Evolutionary conservation across 2,888 invertebrate genomes (phyloP).

Genomic region (Phalangium opilio): DNA sequence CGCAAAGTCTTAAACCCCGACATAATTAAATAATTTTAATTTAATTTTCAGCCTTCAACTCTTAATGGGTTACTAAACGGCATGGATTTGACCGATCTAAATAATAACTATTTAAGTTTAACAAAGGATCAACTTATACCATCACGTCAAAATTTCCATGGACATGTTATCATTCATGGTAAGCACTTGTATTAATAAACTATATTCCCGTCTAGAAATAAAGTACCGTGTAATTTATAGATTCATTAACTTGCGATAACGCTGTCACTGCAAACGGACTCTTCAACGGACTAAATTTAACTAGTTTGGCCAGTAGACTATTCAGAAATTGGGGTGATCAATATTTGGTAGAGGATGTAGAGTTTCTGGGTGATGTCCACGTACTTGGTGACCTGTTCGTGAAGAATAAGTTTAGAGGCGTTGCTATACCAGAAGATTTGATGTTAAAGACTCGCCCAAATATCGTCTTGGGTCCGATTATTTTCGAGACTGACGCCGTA

Average conservation of each 20-base stretch:
- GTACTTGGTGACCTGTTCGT: slow-evolving; percentile 8
- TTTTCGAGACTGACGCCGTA: not conserved
- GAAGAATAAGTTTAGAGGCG: slow-evolving; percentile 9
- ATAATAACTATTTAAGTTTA: no score
- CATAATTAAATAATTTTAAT: no score
- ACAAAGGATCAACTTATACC: no score
- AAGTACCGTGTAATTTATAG: slow-evolving; percentile 3
- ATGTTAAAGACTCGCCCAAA: slow-evolving; percentile 7
- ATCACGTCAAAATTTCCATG: no score
- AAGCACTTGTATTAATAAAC: no score
- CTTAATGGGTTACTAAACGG: no score
- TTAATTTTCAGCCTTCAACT: no score
- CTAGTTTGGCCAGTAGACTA: no score
- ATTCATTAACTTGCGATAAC: slow-evolving; percentile 12
- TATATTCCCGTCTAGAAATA: no score
- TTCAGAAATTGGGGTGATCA: slow-evolving; percentile 1
- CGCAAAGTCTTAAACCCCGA: no score
- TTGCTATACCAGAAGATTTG: slow-evolving; percentile 14
- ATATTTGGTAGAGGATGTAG: slow-evolving; percentile 7
- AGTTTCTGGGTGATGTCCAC: slow-evolving; percentile 2
- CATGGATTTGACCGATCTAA: no score
- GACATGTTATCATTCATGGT: no score
- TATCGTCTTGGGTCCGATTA: slow-evolving; percentile 4
- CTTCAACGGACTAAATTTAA: not conserved
- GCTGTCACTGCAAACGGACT: slow-evolving; percentile 8